Base-by-base conservation (phyloP, 2,113 vertebrate genomes). In the Stigmatopora nigra region DNA sequence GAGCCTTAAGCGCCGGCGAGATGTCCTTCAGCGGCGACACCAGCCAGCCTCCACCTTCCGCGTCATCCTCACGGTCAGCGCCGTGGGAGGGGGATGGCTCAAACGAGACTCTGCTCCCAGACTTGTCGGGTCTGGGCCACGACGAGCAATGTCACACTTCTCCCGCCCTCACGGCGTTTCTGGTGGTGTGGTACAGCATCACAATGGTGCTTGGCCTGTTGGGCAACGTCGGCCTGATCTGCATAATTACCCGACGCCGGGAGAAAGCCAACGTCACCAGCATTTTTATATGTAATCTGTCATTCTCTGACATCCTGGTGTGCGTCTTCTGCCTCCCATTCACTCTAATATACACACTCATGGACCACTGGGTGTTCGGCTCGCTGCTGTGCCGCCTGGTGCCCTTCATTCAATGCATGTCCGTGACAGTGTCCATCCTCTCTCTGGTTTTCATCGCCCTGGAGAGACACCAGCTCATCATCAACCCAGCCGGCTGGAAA, bases 341-440 rank as follows among this genome's bases (percentile, higher is more conserved):
- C 82, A 94, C 94, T 0, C 72, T 92, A 63, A 78, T 91, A 77
- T 96, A 96, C 61, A 94, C 94, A 2, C 80, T 98, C n/a, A 94
- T 97, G 94, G 94, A 97, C 88, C 92, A 94, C 38, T 98, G 95
- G 95, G 78, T 95, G 75, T 96, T 98, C 64, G 95, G 95, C 1
- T 91, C 92, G 4, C 84, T 89, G 63, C 83, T 98, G 55, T 98
- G 95, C 71, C 93, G 94, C 62, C 81, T 94, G 72, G 93, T 91
- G 14, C 92, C 92, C 3, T 98, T 97, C 60, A 90, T 93, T 66
- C 94, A 96, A 80, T 98, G 95, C 45, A 82, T 90, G 59, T 96
- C 94, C 0, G 91, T 97, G 70, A 95, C 92, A 0, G 95, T 96
- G 38, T 98, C 95, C 12, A 92, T 95, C 31, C 86, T 97, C 60